Evolutionary conservation across 2,797 vertebrate species (phyloP), one percentile per base, ranked within the genome.

Genomic region (Morus bassanus): DNA sequence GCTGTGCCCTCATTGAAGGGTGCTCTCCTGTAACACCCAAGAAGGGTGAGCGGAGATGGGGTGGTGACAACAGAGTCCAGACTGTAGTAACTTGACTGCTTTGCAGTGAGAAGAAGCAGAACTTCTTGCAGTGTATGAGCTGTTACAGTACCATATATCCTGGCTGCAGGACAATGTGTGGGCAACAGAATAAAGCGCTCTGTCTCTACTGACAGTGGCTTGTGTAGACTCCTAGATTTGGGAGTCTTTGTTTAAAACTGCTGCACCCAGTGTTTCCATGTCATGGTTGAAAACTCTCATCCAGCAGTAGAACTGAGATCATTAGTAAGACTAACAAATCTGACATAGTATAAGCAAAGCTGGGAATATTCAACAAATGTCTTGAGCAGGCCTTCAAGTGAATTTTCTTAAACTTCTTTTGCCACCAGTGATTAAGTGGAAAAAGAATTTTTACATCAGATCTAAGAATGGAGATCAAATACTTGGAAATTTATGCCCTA

Each of bases 11-110:
- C 28, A 35, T 9, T 48, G 15, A 67, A 27, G 14, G 18, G 2
- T 59, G n/a, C 21, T 67, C 27, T 56, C n/a, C 43, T 0, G 0
- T 18, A 65, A 23, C 46, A 43, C 0, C 0, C 0, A 1, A 59
- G 28, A 17, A 41, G 13, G 28, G 5, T 1, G 2, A 74, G 9
- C 0, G 2, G 65, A 70, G 18, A 39, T 51, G 31, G 33, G 12
- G 30, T 60, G n/a, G 39, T 37, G 41, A 37, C 35, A 60, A 13
- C 6, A 13, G 33, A 53, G 23, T 30, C 51, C 43, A 79, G 37
- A 19, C 56, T 67, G 43, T 9, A 39, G 27, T 65, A 17, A 67
- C 22, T 28, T 24, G 23, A 16, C 48, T 80, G 12, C n/a, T 89
- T 86, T 24, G 24, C 27, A 54, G 4, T 16, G 48, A 37, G 51